phyloP scores from a whole-genome alignment of 1,140 invertebrate genomes.

The Cherax destructor region DNA sequence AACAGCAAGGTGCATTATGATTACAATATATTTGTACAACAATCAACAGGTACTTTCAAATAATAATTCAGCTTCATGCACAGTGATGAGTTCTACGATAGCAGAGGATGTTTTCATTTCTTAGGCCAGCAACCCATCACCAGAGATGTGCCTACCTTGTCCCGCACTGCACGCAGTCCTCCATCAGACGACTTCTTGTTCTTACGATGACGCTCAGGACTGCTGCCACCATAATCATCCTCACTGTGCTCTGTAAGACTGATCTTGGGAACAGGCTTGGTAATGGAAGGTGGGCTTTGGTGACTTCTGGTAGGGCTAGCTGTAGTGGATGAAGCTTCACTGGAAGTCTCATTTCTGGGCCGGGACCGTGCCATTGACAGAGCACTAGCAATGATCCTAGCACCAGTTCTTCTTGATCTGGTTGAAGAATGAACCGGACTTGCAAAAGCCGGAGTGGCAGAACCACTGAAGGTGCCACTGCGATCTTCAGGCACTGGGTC shows the following conservation, averaged over 20 bases:
- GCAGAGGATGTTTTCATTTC: neutral
- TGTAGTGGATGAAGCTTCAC: slow-evolving; percentile 25
- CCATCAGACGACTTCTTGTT: slow-evolving; percentile 47
- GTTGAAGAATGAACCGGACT: slow-evolving; percentile 4
- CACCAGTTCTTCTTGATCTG: slow-evolving; percentile 26
- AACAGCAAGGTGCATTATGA: neutral
- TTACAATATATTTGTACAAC: slow-evolving; percentile 1
- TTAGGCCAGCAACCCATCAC: slow-evolving; percentile 24
- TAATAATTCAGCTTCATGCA: neutral
- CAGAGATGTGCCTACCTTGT: slow-evolving; percentile 40
- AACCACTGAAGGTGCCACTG: slow-evolving; percentile 44
- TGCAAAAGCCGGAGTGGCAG: slow-evolving; percentile 31
- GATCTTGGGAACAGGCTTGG: slow-evolving; percentile 48
- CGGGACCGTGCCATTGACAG: slow-evolving; percentile 43
- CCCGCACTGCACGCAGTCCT: slow-evolving; percentile 47
- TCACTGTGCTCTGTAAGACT: slow-evolving; percentile 57
- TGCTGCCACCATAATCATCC: slow-evolving; percentile 61
- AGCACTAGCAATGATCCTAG: slow-evolving; percentile 59
- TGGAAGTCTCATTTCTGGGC: neutral
- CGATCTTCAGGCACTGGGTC: neutral
- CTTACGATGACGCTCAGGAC: slow-evolving; percentile 26
- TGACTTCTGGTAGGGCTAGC: slow-evolving; percentile 23
- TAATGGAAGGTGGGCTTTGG: slow-evolving; percentile 10
- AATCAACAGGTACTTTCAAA: neutral
- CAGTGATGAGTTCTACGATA: neutral